A percentile compares a stretch with the other conserved stretches of the same genome.
Conservation (phyloP, 2,888 invertebrate species). For the Drosophila prostipennis region DNA sequence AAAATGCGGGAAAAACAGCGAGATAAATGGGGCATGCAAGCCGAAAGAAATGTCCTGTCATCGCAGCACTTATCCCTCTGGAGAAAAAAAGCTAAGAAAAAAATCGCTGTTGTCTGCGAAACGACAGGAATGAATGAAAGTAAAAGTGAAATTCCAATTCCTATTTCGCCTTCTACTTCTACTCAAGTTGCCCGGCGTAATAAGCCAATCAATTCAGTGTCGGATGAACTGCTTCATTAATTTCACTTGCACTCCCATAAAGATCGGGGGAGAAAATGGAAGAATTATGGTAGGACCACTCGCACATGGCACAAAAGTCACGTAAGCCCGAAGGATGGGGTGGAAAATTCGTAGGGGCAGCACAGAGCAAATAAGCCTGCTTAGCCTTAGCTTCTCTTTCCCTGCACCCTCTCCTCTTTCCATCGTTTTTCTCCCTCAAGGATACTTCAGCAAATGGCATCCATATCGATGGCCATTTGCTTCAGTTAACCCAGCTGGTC, state of each 20-base stretch:
- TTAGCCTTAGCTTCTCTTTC: slow-evolving; percentile 17
- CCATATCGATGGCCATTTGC: slow-evolving; percentile 44
- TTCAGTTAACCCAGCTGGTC: slow-evolving; percentile 24
- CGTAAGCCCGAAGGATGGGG: slow-evolving; percentile 51
- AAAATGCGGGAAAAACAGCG: slow-evolving; percentile 7
- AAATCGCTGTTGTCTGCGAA: slow-evolving; percentile 6
- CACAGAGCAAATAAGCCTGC: slow-evolving; percentile 34
- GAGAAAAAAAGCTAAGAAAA: background rate
- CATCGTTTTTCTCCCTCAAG: slow-evolving; percentile 3
- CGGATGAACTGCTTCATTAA: slow-evolving; percentile 78
- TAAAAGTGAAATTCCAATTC: slow-evolving; percentile 31
- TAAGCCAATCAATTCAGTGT: slow-evolving; percentile 79
- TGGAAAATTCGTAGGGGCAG: background rate
- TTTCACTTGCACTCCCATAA: slow-evolving; percentile 53
- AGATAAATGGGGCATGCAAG: slow-evolving; percentile 56
- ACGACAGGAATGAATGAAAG: slow-evolving; percentile 3
- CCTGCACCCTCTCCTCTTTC: background rate
- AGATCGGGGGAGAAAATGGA: slow-evolving; percentile 19
- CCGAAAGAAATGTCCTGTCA: slow-evolving; percentile 44
- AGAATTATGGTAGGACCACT: slow-evolving; percentile 46
- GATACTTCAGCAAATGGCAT: slow-evolving; percentile 37
- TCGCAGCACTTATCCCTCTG: slow-evolving; percentile 35
- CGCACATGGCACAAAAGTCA: slow-evolving; percentile 68
- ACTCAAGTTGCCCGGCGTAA: slow-evolving; percentile 59
- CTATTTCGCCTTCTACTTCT: slow-evolving; percentile 19